phyloP scores from a whole-genome alignment of 2,797 vertebrate species.

The Peromyscus eremicus region DNA sequence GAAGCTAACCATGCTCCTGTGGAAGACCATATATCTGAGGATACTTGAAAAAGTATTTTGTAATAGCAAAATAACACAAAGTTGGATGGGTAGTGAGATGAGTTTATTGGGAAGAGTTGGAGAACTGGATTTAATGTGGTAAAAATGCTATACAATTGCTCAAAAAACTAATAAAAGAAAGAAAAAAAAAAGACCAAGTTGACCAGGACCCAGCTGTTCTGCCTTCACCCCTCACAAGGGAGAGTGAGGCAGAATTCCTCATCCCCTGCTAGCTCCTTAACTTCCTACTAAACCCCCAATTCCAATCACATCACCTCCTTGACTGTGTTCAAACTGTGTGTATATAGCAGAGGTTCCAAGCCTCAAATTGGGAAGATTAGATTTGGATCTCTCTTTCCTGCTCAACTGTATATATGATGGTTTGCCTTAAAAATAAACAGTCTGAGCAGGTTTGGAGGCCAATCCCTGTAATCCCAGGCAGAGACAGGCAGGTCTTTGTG shows the following conservation, averaged over 20 bases:
- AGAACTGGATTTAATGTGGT: too few relatives aligned
- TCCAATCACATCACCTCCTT: background rate
- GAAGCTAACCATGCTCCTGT: background rate
- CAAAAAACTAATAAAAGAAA: background rate
- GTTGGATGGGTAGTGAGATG: background rate
- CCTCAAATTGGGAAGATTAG: background rate
- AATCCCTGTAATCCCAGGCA: background rate
- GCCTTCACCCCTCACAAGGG: background rate
- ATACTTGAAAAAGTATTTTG: too few relatives aligned
- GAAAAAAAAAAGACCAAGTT: background rate
- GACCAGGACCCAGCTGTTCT: background rate
- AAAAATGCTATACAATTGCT: background rate
- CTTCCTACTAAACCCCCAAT: background rate
- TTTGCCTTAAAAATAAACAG: conserved; percentile 31
- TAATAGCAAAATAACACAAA: background rate
- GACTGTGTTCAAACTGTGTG: background rate
- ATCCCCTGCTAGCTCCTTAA: background rate
- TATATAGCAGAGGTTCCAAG: conserved; percentile 1
- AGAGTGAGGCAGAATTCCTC: background rate
- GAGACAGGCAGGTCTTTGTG: background rate
- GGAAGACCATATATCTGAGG: background rate
- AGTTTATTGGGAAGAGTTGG: background rate
- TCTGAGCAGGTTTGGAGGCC: background rate
- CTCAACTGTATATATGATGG: background rate
- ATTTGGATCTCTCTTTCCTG: background rate